Percentiles rank a stretch among this genome's conserved stretches.
Conservation (phyloP, 1,140 invertebrate genomes). For the Theocolax elegans region DNA sequence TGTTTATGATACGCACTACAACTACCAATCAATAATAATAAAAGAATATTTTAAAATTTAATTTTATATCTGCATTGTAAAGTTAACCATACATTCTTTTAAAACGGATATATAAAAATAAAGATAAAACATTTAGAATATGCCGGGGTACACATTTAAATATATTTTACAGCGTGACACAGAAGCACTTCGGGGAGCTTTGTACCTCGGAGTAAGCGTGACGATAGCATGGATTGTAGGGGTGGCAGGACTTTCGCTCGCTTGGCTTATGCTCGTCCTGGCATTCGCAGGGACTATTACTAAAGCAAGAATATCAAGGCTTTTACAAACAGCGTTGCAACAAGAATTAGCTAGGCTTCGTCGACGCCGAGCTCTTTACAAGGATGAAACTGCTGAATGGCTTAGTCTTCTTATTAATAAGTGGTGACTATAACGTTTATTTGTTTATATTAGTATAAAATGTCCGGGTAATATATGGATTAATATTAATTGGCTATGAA, state of each 20-base stretch:
- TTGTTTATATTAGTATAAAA: too few relatives aligned
- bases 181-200: conserved; percentile 50
- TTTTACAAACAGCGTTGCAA: conserved; percentile 54
- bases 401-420: conserved; percentile 69
- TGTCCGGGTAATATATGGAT: too few relatives aligned
- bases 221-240: conserved; percentile 59
- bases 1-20: too few relatives aligned
- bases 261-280: conserved; percentile 59
- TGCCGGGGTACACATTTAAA: too few relatives aligned
- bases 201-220: conserved; percentile 53
- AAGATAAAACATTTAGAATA: too few relatives aligned
- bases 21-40: too few relatives aligned
- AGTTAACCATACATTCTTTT: too few relatives aligned
- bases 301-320: conserved; percentile 51
- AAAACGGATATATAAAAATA: too few relatives aligned
- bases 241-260: conserved; percentile 56
- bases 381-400: conserved; percentile 70
- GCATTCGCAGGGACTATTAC: conserved; percentile 55
- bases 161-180: conserved; percentile 50
- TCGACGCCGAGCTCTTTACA: conserved; percentile 65
- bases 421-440: too few relatives aligned
- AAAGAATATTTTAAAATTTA: too few relatives aligned
- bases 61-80: too few relatives aligned
- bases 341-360: conserved; percentile 63
- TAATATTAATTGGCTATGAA: too few relatives aligned